Base-by-base conservation (phyloP, 2,113 vertebrate species). In the Clarias gariepinus region DNA sequence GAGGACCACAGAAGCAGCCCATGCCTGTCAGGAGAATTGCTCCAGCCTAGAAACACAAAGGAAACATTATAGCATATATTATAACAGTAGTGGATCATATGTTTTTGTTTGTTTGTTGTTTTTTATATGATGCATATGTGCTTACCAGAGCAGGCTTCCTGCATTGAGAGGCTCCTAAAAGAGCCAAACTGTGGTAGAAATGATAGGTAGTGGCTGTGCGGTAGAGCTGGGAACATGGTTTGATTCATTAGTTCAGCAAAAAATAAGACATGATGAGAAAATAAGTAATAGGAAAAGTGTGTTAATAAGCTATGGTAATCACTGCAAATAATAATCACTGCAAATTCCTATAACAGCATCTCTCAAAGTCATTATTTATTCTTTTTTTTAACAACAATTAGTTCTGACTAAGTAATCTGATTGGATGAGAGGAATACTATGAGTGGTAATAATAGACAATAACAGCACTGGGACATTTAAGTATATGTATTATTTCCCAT, bases 141-240 rank as follows among this genome's bases (percentile, higher is more conserved):
- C 93, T 93, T 94, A 97, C 97, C 96, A 96, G 92, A 68, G 95
- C 88, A 21, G 97, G 97, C 89, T 96, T 96, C 41, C 96, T 91
- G 92, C 94, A 97, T 61, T 93, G 94, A 23, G 97, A 95, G 2
- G 96, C 97, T 18, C 95, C 96, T 85, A 98, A 91, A 69, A 98
- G 91, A 7, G 97, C 97, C 93, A 98, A 92, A 90, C 96, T 98
- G 94, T 98, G 97, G 82, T 97, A 94, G 94, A 97, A 96, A 89
- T 98, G 97, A 88, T 97, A 97, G 85, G 96, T 96, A 92, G 97
- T 98, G 92, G 96, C 93, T 0, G 95, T 98, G 74, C 94, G 95
- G 92, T 94, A 98, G 10, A 98, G 93, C 97, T 98, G 92, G 52
- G 68, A 81, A 79, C 4, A 57, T 81, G 60, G 8, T 57, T 66